Base-by-base conservation (phyloP, 1,140 invertebrate species). In the Euschistus heros region DNA sequence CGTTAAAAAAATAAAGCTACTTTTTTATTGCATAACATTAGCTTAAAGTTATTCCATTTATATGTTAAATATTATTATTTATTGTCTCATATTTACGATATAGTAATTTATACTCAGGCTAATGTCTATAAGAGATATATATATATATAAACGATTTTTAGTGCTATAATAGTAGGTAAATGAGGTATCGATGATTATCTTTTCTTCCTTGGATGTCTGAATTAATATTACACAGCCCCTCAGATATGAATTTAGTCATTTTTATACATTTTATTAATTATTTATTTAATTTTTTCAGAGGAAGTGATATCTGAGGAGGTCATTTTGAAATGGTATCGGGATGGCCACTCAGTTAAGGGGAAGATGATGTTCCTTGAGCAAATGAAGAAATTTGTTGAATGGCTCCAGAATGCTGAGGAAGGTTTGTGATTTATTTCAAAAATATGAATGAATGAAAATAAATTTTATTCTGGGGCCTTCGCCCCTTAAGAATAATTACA, bases 311-410 rank as follows among this genome's bases (percentile, higher is more conserved):
- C 89, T 1, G 94, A 96, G 80, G 91, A 91, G 75, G 86, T 88
- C 57, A 94, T 97, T 73, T 79, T 94, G 65, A 92, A 91, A 77
- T 97, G 93, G 93, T 94, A 92, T 80, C 89, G 90, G 73, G 90
- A 94, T 71, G 84, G 87, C 60, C 93, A 95, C 77, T 92, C 89
- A 64, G 81, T 86, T 64, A 97, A 97, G 78, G 94, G 94, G 66
- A 97, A 96, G 81, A 88, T 92, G 80, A 88, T 95, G 80, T 97
- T 97, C 81, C 83, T 97, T 70, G 92, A 96, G 73, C 94, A 97
- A 81, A 95, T 95, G 88, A 94, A 93, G 78, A 91, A 92, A 79
- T 97, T 97, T 76, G 83, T 97, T 54, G 93, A 97, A 77, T 97
- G 94, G 94, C 80, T 97, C 37, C 89, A 96, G 77, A 95, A 87